Conservation (phyloP, 2,888 invertebrate genomes). For the Drosophila suboccidentalis region DNA sequence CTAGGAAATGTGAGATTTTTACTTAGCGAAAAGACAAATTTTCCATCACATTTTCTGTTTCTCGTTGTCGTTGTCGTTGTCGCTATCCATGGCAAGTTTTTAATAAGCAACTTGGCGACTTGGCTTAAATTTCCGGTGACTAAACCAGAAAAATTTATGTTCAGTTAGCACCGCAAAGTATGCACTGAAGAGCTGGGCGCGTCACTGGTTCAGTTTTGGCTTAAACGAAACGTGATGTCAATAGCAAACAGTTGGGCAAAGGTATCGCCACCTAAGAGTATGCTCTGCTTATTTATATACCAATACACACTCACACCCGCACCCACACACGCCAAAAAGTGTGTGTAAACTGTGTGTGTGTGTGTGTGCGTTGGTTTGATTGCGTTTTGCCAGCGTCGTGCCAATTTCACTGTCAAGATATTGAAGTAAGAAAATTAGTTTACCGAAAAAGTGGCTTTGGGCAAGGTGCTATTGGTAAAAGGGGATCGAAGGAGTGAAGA, state of each 20-base stretch:
- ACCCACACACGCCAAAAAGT: conserved; percentile 22
- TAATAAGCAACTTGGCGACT: conserved; percentile 64
- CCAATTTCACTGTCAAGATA: conserved; percentile 85
- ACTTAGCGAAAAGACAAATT: conserved; percentile 44
- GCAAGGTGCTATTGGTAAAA: conserved; percentile 32
- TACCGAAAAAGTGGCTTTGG: conserved; percentile 76
- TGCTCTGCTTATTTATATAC: conserved; percentile 60
- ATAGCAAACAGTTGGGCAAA: conserved; percentile 70
- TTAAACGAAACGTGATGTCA: conserved; percentile 73
- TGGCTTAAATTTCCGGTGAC: conserved; percentile 74
- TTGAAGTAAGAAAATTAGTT: conserved; percentile 84
- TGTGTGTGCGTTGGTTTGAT: conserved; percentile 63
- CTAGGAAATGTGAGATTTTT: conserved; percentile 73
- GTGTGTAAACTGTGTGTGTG: conserved; percentile 15
- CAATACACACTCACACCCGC: conserved; percentile 34
- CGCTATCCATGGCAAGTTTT: conserved; percentile 38
- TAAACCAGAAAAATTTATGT: conserved; percentile 72
- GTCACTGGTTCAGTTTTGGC: conserved; percentile 52
- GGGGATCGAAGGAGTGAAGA: not conserved
- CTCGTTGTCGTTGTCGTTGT: not conserved
- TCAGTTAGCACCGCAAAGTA: conserved; percentile 52
- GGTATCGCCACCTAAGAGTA: conserved; percentile 57
- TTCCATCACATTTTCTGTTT: conserved; percentile 16
- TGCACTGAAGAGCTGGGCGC: conserved; percentile 29
- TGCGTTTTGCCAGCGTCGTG: conserved; percentile 75